Percentiles rank a stretch among this genome's conserved stretches.
Evolutionary conservation across 2,797 vertebrate species (phyloP).

Genomic region (Phrynocephalus guinanensis): DNA sequence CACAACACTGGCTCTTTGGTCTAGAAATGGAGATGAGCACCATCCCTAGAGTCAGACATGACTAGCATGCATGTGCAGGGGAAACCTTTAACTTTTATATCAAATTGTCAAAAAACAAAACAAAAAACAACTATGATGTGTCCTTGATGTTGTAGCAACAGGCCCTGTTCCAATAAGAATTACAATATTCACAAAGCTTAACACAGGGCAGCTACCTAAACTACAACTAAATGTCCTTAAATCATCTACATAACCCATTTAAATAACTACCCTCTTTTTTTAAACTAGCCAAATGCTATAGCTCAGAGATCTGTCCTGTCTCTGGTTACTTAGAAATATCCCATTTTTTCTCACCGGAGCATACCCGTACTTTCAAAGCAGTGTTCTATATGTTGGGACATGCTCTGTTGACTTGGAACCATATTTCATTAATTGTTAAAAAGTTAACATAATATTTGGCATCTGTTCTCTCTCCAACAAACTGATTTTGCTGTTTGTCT

Average conservation of each 20-base stretch:
- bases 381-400: not conserved
- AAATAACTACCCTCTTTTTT: not conserved
- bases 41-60: too few species aligned
- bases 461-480: not conserved
- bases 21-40: too few species aligned
- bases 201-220: not conserved
- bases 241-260: not conserved
- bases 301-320: not conserved
- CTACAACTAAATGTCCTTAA: not conserved
- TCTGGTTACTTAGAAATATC: not conserved
- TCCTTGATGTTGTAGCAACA: not conserved
- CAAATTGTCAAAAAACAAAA: too few species aligned
- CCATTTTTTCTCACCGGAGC: not conserved
- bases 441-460: constrained; percentile 19
- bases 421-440: constrained; percentile 13
- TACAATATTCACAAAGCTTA: not conserved
- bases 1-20: too few species aligned
- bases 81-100: too few species aligned
- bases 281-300: not conserved
- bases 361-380: too few species aligned
- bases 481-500: not conserved
- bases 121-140: too few species aligned
- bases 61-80: too few species aligned
- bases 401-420: not conserved
- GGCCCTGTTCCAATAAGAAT: not conserved